Evolutionary conservation across 37 sponge, comb jelly and placozoan genomes (phyloP), one percentile per base, ranked within the genome.

Genomic region (Hormiphora californensis): DNA sequence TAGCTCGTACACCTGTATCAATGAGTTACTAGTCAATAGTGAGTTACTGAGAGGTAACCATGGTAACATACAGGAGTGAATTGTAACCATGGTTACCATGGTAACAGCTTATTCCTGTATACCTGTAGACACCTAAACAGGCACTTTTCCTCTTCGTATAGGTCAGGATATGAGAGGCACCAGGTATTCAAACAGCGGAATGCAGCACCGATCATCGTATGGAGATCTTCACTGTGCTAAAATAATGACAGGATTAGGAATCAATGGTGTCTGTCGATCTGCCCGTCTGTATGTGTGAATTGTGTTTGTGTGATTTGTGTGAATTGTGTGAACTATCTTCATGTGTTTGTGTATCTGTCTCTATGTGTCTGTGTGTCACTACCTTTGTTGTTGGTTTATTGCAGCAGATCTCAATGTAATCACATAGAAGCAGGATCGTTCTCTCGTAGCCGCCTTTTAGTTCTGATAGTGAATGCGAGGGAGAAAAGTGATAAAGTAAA

Each of bases 161-260:
- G 81, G 25, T 73, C 81, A 40, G 32, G 35, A 30, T 73, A 73
- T 43, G 40, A 43, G 22, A 73, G 81, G 43, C 81, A 73, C 81
- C 81, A 73, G 27, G 43, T 46, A 19, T 43, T 73, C 23, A 73
- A 46, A 73, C 81, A 73, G 81, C 43, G 40, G 44, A 43, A 73
- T 19, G 81, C 81, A 27, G 81, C 81, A 40, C 46, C 81, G 19
- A 73, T n/a, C 81, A 73, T 73, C 22, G 81, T 73, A 46, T 73
- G 81, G 21, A 73, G 38, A n/a, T 73, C 81, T 30, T 73, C 81
- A 21, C 81, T 39, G 81, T 73, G 81, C 46, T 57, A 12, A 19
- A 57, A n/a, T n/a, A n/a, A n/a, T n/a, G n/a, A n/a, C n/a, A n/a
- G n/a, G n/a, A n/a, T n/a, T n/a, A n/a, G n/a, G n/a, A n/a, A n/a